Base-by-base conservation (phyloP, 2,888 invertebrate species). In the Dinocampus coccinellae region DNA sequence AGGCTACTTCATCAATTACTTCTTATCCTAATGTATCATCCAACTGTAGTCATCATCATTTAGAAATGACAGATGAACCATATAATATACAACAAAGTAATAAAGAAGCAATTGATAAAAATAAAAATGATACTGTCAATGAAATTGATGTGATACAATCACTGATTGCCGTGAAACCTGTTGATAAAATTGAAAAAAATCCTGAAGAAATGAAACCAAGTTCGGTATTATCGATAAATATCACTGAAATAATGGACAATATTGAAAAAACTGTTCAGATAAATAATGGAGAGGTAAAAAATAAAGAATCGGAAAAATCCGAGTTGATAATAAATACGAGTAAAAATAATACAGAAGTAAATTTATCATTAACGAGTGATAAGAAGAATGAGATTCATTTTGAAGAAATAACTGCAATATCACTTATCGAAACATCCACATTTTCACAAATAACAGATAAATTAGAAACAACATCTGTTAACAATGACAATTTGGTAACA, bases 1-100 rank as follows among this genome's bases (percentile, higher is more conserved):
- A 77, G n/a, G n/a, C n/a, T n/a, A n/a, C n/a, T n/a, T n/a, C 70
- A 75, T 20, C 75, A 77, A 16, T 79, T 80, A 65, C 53, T 79
- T 13, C 76, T 77, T 22, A 70, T 78, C 39, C 69, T 75, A 9
- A n/a, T n/a, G 6, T 47, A 24, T 22, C 69, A 75, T 62, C 67
- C 70, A 42, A 13, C 71, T 11, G 42, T n/a, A n/a, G 4, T 2
- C 1, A 16, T 7, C 47, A 47, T 9, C 3, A 6, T 47, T 1
- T 6, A n/a, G 3, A 20, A 3, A 4, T 20, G 0, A n/a, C 4
- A 20, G n/a, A 16, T 1, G 6, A 47, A n/a, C 16, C 20, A 7
- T 2, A 16, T 47, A n/a, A 47, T n/a, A 26, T 52, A 39, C 22
- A 36, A 20, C 16, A 47, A 9, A 22, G 33, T 9, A 47, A 68